These are phyloP conservation scores for Sycophila texana DNA, from an alignment of 2,888 invertebrate species.

Conservation along the genomic window DNA sequence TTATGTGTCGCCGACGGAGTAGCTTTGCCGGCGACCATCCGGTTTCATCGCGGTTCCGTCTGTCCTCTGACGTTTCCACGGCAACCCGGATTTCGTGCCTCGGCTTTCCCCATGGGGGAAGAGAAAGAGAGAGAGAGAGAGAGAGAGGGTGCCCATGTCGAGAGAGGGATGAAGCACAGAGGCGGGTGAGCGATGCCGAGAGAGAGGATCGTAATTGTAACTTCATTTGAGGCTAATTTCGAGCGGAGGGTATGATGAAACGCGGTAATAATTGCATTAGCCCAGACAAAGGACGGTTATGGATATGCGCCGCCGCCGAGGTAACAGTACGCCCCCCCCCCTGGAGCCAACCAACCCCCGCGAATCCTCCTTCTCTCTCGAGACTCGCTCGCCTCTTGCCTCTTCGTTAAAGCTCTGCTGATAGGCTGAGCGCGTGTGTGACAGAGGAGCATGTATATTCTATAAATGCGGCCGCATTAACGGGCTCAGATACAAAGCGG, in stretches of 20 bases:
- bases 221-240: constrained; percentile 76
- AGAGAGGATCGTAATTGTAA: constrained; percentile 68
- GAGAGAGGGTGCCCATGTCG: constrained; percentile 8
- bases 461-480: constrained; percentile 22
- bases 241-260: constrained; percentile 74
- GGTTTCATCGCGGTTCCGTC: constrained; percentile 75
- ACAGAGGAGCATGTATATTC: background rate
- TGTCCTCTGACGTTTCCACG: constrained; percentile 76
- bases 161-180: constrained; percentile 20
- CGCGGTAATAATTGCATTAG: constrained; percentile 75
- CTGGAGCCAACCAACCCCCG: constrained; percentile 7
- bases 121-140: constrained; percentile 16
- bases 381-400: constrained; percentile 3
- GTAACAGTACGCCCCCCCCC: background rate
- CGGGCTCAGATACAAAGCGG: background rate
- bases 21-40: constrained; percentile 69
- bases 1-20: constrained; percentile 59
- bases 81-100: constrained; percentile 73
- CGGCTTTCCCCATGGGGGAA: constrained; percentile 35
- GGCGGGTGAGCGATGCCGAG: constrained; percentile 46
- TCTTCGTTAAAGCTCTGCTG: constrained; percentile 17
- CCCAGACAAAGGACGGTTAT: constrained; percentile 75
- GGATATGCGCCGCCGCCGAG: constrained; percentile 73
- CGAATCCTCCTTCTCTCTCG: constrained; percentile 10
- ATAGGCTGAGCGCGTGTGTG: background rate